Evolutionary conservation across 2,797 vertebrate species (phyloP).

Genomic region (Psittacula echo): DNA sequence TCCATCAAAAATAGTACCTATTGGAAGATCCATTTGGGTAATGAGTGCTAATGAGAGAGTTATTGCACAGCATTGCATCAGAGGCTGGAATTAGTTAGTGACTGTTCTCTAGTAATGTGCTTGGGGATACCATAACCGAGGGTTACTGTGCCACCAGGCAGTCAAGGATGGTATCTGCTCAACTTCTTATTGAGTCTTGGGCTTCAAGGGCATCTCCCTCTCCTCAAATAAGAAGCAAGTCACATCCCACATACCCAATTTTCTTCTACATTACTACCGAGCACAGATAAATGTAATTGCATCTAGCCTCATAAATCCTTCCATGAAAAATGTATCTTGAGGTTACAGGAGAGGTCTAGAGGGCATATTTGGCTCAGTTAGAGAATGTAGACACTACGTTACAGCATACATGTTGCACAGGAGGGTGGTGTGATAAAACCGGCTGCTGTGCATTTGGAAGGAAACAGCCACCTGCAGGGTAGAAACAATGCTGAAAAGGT

Average conservation of each 20-base stretch:
- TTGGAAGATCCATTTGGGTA: neutral
- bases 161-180: neutral
- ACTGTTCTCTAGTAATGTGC: neutral
- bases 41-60: neutral
- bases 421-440: neutral
- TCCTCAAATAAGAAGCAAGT: neutral
- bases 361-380: neutral
- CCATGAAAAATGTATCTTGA: neutral
- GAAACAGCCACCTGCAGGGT: neutral
- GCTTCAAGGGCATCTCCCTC: neutral
- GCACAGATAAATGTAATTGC: conserved; percentile 50
- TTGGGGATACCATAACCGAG: neutral
- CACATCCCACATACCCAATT: neutral
- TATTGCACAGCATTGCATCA: neutral
- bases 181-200: neutral
- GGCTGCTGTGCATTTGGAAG: neutral
- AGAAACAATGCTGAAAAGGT: neutral
- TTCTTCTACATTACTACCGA: neutral
- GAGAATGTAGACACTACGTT: neutral
- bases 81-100: neutral
- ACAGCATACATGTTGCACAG: fast-evolving
- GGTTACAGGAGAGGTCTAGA: neutral
- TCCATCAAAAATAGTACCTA: neutral
- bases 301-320: conserved; percentile 11
- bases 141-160: neutral